Base-by-base conservation (phyloP, 2,797 vertebrate genomes). In the Sebastes reedi region DNA sequence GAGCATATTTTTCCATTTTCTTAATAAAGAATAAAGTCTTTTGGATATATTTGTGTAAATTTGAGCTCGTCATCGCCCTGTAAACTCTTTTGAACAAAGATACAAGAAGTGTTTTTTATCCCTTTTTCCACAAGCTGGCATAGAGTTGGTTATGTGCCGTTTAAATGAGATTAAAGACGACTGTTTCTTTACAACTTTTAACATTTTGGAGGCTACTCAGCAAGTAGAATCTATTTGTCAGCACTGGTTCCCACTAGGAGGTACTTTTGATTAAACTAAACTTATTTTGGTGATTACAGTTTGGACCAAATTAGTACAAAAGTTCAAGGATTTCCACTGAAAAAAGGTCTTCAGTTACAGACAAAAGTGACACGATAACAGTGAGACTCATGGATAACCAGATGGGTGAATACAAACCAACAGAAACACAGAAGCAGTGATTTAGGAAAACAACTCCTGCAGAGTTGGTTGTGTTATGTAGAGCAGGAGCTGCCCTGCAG, bases 401-500 rank as follows among this genome's bases (percentile, higher is more conserved):
- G 3, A 81, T 56, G 65, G 25, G 24, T 34, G 22, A 52, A 20
- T 52, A 20, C 3, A 78, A 50, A 54, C 18, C 20, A 13, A 34
- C 27, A 75, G 11, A 22, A 67, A 69, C 2, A 3, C 22, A 77
- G 12, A 65, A 69, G 0, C 65, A 27, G 74, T 56, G 62, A 61
- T 73, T 82, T 67, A 27, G 22, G 59, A 42, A 66, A 77, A 39
- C 52, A 62, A 6, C 54, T 80, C 70, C 50, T 73, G 83, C 72
- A 69, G 74, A 65, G 77, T 82, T 75, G 66, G 16, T 46, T 52
- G 0, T n/a, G 25, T 81, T 78, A 78, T 8, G 25, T n/a, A 2
- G 73, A 78, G 69, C 61, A 39, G 72, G 34, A 70, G 75, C 77
- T 36, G 65, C 73, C 71, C 85, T 14, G 68, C 74, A 76, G 87